Conservation (phyloP, 1,140 invertebrate species). For the Neodiprion pinetum region DNA sequence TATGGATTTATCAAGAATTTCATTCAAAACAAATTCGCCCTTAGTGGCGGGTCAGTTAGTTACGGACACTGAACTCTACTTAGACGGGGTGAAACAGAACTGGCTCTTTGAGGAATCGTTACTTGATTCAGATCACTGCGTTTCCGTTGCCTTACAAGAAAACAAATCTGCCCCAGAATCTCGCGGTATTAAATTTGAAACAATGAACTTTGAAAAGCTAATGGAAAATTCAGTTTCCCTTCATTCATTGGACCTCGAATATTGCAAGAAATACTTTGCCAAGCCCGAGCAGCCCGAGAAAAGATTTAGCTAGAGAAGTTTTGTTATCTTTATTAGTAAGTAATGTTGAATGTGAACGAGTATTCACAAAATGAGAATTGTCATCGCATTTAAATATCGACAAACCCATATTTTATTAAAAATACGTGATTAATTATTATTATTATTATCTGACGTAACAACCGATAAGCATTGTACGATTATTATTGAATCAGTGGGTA, state of each 20-base stretch:
- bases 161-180: constrained; percentile 21
- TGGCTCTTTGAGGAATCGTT: constrained; percentile 91
- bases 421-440: too few species aligned
- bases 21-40: constrained; percentile 72
- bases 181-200: constrained; percentile 50
- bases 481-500: constrained; percentile 14
- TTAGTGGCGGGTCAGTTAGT: constrained; percentile 60
- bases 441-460: background rate
- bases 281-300: constrained; percentile 54
- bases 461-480: background rate
- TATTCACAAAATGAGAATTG: too few species aligned
- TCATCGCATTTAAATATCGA: too few species aligned
- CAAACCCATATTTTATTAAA: too few species aligned
- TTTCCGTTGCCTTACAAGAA: constrained; percentile 74
- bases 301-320: background rate
- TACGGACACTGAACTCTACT: constrained; percentile 72
- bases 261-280: constrained; percentile 61
- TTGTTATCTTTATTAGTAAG: too few species aligned
- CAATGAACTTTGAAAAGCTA: constrained; percentile 65
- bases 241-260: constrained; percentile 62
- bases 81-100: constrained; percentile 67
- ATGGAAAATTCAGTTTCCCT: constrained; percentile 63
- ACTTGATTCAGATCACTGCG: constrained; percentile 81
- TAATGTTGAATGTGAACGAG: too few species aligned
- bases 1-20: constrained; percentile 76